Evolutionary conservation across 2,113 vertebrate genomes (phyloP), one percentile per base, ranked within the genome.

Genomic region (Paedocypris sp.): DNA sequence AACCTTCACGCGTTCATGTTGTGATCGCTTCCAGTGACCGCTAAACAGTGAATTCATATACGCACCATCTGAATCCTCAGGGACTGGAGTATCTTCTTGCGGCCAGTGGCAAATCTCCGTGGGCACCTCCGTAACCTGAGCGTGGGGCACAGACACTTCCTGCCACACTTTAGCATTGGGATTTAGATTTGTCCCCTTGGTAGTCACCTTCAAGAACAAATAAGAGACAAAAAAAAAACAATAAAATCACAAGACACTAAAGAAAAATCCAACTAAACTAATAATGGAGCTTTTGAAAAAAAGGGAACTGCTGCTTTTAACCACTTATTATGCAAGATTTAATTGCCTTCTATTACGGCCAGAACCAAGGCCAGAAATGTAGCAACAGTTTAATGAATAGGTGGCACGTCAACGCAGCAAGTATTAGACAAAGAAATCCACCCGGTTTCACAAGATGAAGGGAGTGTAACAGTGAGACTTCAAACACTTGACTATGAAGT

Each of bases 101-200:
- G 86, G 84, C 94, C 94, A 97, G 42, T 85, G 75, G 62, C 85
- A 85, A 70, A 88, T 89, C 12, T 77, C 76, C 26, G 85, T 83
- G 70, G 79, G 87, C 39, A 80, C 80, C 52, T 79, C 52, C n/a
- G 83, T 74, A 11, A 83, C 79, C 77, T 91, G 91, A 7, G 77
- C 77, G n/a, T 81, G 79, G 73, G 88, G 88, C 66, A 86, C 80
- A 41, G 93, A 85, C 63, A 88, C 87, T 78, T 96, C 93, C 76
- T 97, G 95, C 95, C 95, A 98, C 76, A 97, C 95, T 80, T 98
- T 98, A 35, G 95, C 95, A 77, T 98, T 97, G 38, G 95, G 95
- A 85, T 98, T 98, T 77, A 98, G 85, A 79, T 88, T 87, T 62
- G 91, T 87, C 66, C 91, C 91, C 82, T 98, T 98, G 5, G 93